These are phyloP conservation scores for Poeciliopsis turrubarensis DNA, from an alignment of 2,113 vertebrate genomes.

Conservation along the genomic window DNA sequence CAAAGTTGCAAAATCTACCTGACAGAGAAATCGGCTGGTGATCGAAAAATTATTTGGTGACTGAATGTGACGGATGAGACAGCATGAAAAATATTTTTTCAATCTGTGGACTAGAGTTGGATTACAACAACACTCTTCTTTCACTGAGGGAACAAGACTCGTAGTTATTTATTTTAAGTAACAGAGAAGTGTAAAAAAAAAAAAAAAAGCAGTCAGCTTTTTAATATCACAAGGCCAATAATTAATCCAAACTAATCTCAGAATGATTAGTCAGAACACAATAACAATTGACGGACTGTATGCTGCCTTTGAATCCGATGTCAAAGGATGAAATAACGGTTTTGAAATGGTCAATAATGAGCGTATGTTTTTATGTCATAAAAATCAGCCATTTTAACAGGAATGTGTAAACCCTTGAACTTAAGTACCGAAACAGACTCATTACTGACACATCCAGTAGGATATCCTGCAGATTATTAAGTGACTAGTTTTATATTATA, in stretches of 20 bases:
- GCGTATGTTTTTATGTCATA: background rate
- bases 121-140: background rate
- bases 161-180: background rate
- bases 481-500: background rate
- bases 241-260: no score
- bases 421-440: conserved; percentile 9
- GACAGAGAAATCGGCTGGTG: background rate
- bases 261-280: no score
- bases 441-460: conserved; percentile 6
- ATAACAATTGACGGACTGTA: no score
- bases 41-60: background rate
- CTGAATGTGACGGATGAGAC: background rate
- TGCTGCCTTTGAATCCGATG: no score
- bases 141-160: background rate
- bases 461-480: background rate
- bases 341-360: background rate
- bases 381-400: background rate
- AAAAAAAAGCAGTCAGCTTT: no score
- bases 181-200: background rate
- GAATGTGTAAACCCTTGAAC: background rate
- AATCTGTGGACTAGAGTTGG: background rate
- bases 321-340: background rate
- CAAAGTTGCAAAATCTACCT: background rate
- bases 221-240: no score
- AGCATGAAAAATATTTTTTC: background rate